These are phyloP conservation scores for Coregonus ussuriensis DNA, from an alignment of 2,797 vertebrate species.

Conservation along the genomic window DNA sequence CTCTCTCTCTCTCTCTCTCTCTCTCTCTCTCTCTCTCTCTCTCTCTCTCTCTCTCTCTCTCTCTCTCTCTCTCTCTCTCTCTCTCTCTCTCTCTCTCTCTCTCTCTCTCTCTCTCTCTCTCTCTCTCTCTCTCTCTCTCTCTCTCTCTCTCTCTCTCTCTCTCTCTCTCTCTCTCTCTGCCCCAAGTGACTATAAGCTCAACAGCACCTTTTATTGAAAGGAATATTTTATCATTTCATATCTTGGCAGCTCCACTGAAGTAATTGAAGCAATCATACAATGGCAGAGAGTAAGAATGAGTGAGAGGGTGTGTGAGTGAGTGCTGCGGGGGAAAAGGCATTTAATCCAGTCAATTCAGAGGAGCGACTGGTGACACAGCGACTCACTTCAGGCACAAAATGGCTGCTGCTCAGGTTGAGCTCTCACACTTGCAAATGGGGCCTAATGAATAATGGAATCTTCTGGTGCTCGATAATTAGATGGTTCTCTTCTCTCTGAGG, in stretches of 20 bases:
- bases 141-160: too few species aligned
- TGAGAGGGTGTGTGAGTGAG: constrained; percentile 17
- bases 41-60: too few species aligned
- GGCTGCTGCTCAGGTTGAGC: constrained; percentile 66
- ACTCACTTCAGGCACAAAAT: constrained; percentile 69
- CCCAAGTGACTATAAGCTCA: constrained; percentile 14
- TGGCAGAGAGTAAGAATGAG: background rate
- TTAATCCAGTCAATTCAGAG: constrained; percentile 61
- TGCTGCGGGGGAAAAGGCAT: constrained; percentile 28
- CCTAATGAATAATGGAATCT: constrained; percentile 75
- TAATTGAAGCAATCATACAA: constrained; percentile 22
- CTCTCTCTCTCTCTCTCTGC: background rate
- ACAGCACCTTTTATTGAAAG: constrained; percentile 29
- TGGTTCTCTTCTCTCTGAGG: constrained; percentile 69
- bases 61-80: too few species aligned
- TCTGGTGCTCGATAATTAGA: constrained; percentile 78
- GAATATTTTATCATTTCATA: constrained; percentile 2
- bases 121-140: too few species aligned
- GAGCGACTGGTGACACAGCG: constrained; percentile 54
- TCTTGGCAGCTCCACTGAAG: constrained; percentile 16
- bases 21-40: too few species aligned
- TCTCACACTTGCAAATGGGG: constrained; percentile 76
- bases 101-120: background rate
- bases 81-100: background rate
- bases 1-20: background rate